phyloP scores from a whole-genome alignment of 1,140 invertebrate species.

The Penaeus chinensis region DNA sequence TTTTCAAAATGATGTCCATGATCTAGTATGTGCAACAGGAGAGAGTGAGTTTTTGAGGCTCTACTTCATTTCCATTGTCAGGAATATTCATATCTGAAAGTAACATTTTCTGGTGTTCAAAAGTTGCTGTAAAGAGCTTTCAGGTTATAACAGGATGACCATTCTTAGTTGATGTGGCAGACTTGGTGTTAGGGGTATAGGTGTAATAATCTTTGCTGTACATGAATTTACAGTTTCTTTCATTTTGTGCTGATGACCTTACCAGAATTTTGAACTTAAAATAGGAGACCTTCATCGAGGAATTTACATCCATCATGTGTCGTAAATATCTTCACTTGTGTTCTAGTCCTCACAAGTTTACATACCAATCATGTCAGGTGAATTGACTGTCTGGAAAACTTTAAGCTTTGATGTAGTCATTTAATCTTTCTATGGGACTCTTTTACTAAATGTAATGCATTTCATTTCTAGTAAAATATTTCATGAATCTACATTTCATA shows the following conservation, averaged over 20 bases:
- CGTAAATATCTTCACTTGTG: constrained; percentile 3
- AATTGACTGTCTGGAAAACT: not conserved
- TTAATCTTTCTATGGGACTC: too few species aligned
- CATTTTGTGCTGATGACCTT: constrained; percentile 60
- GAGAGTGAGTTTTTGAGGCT: constrained; percentile 26
- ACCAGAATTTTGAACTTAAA: constrained; percentile 9
- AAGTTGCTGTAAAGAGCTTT: constrained; percentile 50
- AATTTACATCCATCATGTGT: not conserved
- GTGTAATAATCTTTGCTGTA: constrained; percentile 58
- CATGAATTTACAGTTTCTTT: constrained; percentile 53
- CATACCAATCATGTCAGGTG: constrained; percentile 18
- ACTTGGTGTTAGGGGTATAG: constrained; percentile 61
- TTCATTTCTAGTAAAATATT: too few species aligned
- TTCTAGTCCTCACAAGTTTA: constrained; percentile 29
- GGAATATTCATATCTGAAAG: constrained; percentile 24
- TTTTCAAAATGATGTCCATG: constrained; percentile 22
- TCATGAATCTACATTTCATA: not conserved
- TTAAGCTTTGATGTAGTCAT: too few species aligned
- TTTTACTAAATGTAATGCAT: too few species aligned
- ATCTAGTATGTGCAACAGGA: constrained; percentile 1
- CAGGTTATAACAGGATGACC: constrained; percentile 15
- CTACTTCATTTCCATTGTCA: constrained; percentile 27
- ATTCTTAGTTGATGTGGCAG: constrained; percentile 58
- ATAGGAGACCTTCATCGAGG: not conserved
- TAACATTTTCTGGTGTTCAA: constrained; percentile 25